phyloP scores from a whole-genome alignment of 1,140 invertebrate species.

The Drosophila sucinea region DNA sequence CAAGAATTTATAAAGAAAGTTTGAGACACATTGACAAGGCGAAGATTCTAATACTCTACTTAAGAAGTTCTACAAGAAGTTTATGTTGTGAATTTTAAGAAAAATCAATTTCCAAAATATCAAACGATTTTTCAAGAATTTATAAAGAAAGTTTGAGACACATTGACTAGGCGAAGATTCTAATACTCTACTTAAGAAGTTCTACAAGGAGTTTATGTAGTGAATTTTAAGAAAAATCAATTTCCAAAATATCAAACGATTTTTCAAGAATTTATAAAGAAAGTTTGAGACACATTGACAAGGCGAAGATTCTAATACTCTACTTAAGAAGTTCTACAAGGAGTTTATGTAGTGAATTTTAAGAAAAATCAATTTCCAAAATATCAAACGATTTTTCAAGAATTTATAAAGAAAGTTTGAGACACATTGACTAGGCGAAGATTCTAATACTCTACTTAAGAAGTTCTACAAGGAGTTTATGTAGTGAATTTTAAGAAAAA shows the following conservation, averaged over 20 bases:
- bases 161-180: background rate
- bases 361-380: no score
- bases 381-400: no score
- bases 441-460: conserved; percentile 20
- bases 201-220: background rate
- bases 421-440: background rate
- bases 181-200: conserved; percentile 29
- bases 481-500: no score
- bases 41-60: conserved; percentile 30
- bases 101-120: no score
- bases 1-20: conserved; percentile 29
- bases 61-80: background rate
- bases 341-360: background rate
- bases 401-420: no score
- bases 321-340: background rate
- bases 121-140: no score
- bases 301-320: conserved; percentile 8
- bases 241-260: no score
- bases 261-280: background rate
- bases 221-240: no score
- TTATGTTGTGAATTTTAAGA: no score
- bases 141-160: conserved; percentile 31
- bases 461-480: no score
- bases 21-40: background rate
- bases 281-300: conserved; percentile 15